Conservation (phyloP, 2,113 vertebrate genomes). For the Athene cunicularia region DNA sequence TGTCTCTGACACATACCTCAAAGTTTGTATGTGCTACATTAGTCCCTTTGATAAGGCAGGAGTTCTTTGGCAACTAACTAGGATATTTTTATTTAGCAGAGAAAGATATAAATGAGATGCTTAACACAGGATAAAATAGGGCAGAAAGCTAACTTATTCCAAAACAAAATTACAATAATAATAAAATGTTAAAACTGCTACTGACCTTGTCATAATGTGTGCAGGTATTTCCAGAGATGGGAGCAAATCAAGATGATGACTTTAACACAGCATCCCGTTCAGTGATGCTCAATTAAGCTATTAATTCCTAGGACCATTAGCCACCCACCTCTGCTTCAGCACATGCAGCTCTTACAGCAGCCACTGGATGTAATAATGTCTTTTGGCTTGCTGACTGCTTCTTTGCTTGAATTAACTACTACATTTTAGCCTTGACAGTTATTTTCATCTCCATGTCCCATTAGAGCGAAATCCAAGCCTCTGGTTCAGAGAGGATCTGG, state of each 20-base stretch:
- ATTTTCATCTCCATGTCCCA: conserved; percentile 62
- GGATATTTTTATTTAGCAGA: not conserved
- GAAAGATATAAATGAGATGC: not conserved
- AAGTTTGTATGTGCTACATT: not conserved
- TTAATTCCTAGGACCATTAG: not conserved
- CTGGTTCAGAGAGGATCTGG: conserved; percentile 1
- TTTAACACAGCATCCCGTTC: conserved; percentile 11
- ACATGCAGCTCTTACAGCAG: not conserved
- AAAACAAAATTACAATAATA: not conserved
- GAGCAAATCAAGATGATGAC: not conserved
- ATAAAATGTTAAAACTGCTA: not conserved
- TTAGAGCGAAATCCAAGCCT: conserved; percentile 78
- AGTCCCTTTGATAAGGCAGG: not conserved
- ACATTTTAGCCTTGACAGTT: conserved; percentile 56
- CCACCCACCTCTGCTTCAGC: not conserved
- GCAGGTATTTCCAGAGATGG: not conserved
- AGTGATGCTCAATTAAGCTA: not conserved
- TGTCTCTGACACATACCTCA: not conserved
- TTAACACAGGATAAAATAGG: not conserved
- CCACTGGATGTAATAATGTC: not conserved
- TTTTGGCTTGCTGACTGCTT: not conserved
- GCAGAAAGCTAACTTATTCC: not conserved
- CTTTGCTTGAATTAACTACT: conserved; percentile 29
- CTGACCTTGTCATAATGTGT: conserved; percentile 73
- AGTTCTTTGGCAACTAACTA: not conserved